These are phyloP conservation scores for Hippocampus comes DNA, from an alignment of 2,113 vertebrate genomes.

Conservation along the genomic window DNA sequence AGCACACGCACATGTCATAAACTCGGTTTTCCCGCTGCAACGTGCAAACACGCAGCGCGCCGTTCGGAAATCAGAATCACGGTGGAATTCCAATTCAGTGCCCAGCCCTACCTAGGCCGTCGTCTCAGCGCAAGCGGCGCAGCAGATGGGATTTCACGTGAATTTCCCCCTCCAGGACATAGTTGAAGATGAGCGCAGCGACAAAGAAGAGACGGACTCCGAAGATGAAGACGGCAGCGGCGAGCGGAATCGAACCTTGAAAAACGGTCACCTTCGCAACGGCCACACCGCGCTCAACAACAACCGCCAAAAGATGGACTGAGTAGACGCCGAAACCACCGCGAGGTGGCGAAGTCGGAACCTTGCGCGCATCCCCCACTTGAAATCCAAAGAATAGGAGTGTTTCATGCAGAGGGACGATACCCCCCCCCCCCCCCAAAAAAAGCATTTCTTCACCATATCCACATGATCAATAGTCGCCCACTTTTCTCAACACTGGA, in stretches of 20 bases:
- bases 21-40: too few species aligned
- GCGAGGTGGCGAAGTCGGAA: slow-evolving; percentile 1
- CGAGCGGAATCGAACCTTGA: slow-evolving; percentile 34
- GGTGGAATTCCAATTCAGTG: too few species aligned
- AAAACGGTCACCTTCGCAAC: slow-evolving; percentile 81
- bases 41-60: too few species aligned
- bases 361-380: background rate
- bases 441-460: too few species aligned
- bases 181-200: slow-evolving; percentile 89
- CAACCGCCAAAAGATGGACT: slow-evolving; percentile 78
- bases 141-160: background rate
- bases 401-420: slow-evolving; percentile 15
- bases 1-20: too few species aligned
- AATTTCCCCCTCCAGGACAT: slow-evolving; percentile 53
- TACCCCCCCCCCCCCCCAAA: background rate
- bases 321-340: slow-evolving; percentile 31
- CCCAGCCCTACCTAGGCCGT: too few species aligned
- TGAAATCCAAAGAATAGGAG: slow-evolving; percentile 42
- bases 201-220: slow-evolving; percentile 85
- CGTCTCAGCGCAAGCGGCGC: background rate
- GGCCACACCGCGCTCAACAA: slow-evolving; percentile 81
- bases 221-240: slow-evolving; percentile 77
- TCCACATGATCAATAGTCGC: background rate
- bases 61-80: too few species aligned
- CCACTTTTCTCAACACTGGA: background rate